Conservation (phyloP, 2,113 vertebrate species). For the Colinus virginianus region DNA sequence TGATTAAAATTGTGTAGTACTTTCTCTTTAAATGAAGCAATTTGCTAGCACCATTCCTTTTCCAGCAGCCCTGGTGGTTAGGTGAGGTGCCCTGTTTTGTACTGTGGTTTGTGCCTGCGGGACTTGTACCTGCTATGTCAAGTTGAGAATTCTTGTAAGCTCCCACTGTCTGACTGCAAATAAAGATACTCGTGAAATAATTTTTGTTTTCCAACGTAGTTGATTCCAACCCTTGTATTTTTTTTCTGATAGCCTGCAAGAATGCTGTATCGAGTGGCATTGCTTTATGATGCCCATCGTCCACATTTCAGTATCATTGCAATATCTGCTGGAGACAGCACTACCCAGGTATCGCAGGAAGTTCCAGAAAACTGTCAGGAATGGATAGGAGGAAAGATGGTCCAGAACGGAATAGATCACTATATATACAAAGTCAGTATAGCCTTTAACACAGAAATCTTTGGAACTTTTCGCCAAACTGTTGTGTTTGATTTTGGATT, state of each 20-base stretch:
- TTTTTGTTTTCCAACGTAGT: neutral
- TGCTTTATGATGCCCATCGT: constrained; percentile 97
- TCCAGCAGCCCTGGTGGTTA: neutral
- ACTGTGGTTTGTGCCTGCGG: neutral
- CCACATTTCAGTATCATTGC: constrained; percentile 95
- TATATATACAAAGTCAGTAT: constrained; percentile 94
- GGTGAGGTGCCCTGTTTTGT: neutral
- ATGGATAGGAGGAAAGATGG: constrained; percentile 89
- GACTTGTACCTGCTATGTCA: neutral
- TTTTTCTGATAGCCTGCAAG: constrained; percentile 86
- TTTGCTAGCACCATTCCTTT: neutral
- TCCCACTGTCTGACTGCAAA: neutral
- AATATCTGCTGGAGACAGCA: constrained; percentile 89
- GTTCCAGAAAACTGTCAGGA: constrained; percentile 93
- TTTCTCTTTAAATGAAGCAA: neutral
- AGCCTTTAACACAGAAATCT: constrained; percentile 97
- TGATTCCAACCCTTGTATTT: constrained; percentile 59
- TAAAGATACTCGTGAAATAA: neutral
- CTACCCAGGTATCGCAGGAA: constrained; percentile 87
- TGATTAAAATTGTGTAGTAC: neutral
- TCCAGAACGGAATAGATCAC: constrained; percentile 94
- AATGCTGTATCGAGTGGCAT: constrained; percentile 91
- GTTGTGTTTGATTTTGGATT: constrained; percentile 98
- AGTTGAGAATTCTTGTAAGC: neutral
- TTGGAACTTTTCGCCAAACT: constrained; percentile 98